Evolutionary conservation across 2,113 vertebrate species (phyloP).

Genomic region (Caracal caracal): DNA sequence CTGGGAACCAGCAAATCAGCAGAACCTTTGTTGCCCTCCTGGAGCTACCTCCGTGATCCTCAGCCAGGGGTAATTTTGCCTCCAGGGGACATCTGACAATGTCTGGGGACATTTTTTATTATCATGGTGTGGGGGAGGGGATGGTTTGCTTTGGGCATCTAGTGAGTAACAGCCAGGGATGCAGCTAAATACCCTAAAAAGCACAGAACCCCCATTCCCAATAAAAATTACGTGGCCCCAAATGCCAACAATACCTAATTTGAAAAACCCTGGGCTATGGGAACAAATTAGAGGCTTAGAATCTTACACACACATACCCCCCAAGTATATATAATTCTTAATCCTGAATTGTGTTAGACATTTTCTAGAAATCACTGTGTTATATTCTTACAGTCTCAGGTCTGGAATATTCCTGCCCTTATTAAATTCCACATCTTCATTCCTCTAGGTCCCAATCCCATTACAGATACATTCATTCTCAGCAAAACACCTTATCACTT

Average conservation of each 20-base stretch:
- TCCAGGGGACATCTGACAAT: not conserved
- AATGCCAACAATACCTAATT: not conserved
- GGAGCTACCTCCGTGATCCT: not conserved
- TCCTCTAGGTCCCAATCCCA: not conserved
- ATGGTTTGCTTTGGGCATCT: not conserved
- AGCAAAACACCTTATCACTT: not conserved
- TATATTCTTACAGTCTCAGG: not conserved
- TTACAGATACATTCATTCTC: not conserved
- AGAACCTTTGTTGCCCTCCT: not conserved
- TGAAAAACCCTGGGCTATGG: not conserved
- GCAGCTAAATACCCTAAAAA: not conserved
- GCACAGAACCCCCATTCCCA: not conserved
- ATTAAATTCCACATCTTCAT: not conserved
- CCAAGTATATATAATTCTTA: not conserved
- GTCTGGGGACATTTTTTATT: not conserved
- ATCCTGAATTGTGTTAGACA: not conserved
- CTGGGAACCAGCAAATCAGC: not conserved
- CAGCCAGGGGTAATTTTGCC: not conserved
- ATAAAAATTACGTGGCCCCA: not conserved
- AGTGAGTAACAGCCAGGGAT: not conserved
- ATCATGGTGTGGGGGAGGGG: not conserved
- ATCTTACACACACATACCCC: not conserved
- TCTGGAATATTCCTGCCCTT: not conserved
- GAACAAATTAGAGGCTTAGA: not conserved
- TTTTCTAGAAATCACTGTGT: not conserved